These are phyloP conservation scores for Drosophila tropicalis DNA, from an alignment of 1,140 invertebrate species.

Conservation along the genomic window DNA sequence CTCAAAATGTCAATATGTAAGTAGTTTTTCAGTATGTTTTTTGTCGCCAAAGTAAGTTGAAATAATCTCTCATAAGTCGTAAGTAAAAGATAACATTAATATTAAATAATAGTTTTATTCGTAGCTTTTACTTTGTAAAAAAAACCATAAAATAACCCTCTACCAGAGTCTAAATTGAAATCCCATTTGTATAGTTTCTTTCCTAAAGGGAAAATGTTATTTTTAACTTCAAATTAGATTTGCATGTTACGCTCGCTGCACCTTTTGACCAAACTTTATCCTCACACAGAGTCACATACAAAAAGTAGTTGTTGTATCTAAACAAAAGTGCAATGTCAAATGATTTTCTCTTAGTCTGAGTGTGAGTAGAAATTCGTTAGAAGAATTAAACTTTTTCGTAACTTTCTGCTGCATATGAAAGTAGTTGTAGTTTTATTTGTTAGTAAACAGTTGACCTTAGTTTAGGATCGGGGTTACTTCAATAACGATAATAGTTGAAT, in stretches of 20 bases:
- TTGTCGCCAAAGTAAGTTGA: too few species aligned
- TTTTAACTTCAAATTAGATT: conserved; percentile 70
- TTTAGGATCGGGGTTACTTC: conserved; percentile 1
- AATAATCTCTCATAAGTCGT: too few species aligned
- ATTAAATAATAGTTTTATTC: too few species aligned
- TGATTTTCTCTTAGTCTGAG: conserved; percentile 52
- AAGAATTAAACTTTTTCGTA: conserved; percentile 60
- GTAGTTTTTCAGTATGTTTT: too few species aligned
- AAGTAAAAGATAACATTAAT: too few species aligned
- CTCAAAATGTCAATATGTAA: too few species aligned
- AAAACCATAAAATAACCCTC: too few species aligned
- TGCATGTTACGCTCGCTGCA: conserved; percentile 62
- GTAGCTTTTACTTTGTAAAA: too few species aligned
- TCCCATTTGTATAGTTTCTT: not conserved
- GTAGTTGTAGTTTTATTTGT: not conserved
- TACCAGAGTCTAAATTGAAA: not conserved
- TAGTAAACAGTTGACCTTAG: not conserved
- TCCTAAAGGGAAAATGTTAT: conserved; percentile 41
- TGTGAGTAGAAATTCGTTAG: conserved; percentile 55
- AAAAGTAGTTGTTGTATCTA: conserved; percentile 26
- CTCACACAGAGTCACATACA: conserved; percentile 23
- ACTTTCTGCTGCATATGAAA: conserved; percentile 25
- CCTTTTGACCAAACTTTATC: conserved; percentile 59
- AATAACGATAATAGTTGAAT: conserved; percentile 23
- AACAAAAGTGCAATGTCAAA: conserved; percentile 64